A percentile compares a stretch with the other conserved stretches of the same genome.
These are phyloP conservation scores for Chloroceryle amazona DNA, from an alignment of 2,797 vertebrate genomes.

Conservation along the genomic window DNA sequence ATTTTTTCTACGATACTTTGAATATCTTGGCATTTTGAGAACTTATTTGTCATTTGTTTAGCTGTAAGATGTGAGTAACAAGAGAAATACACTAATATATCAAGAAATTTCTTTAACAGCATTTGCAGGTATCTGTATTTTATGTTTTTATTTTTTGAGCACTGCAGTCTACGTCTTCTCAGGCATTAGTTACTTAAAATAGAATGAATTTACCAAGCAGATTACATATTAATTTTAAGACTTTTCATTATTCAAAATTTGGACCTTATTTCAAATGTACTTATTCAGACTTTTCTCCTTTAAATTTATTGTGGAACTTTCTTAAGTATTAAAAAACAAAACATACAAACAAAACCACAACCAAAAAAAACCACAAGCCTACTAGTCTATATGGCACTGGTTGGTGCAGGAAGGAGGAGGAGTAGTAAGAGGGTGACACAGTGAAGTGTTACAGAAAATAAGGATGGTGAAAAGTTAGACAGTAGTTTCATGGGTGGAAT, in stretches of 20 bases:
- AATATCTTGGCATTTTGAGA: neutral
- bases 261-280: neutral
- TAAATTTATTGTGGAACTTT: neutral
- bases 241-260: neutral
- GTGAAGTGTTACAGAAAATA: neutral
- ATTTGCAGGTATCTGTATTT: neutral
- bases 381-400: neutral
- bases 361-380: neutral
- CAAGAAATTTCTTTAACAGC: neutral
- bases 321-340: neutral
- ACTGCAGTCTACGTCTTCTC: neutral
- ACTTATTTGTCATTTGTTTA: neutral
- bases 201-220: neutral
- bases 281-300: neutral
- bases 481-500: conserved; percentile 2
- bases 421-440: neutral
- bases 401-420: neutral
- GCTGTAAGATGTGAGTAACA: neutral
- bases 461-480: neutral
- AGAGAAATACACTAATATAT: neutral
- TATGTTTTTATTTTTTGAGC: neutral
- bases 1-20: neutral
- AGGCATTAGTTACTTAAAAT: neutral
- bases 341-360: too few species aligned
- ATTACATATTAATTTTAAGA: neutral